A percentile compares a stretch with the other conserved stretches of the same genome.
Evolutionary conservation across 2,113 vertebrate species (phyloP).

Genomic region (Bubo scandiacus): DNA sequence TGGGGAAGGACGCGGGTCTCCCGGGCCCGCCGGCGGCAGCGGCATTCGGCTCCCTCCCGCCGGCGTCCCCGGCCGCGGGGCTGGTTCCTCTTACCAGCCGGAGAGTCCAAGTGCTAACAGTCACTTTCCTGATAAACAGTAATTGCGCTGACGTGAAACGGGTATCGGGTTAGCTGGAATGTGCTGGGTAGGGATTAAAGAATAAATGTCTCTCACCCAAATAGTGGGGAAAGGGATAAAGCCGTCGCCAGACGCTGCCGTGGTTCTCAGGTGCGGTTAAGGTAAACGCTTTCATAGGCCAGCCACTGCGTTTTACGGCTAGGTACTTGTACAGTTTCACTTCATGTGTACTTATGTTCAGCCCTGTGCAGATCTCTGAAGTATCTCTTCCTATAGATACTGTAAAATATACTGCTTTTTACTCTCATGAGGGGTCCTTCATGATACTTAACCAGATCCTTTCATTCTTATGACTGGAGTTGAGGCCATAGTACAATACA

Average conservation of each 20-base stretch:
- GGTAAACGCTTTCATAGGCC: background rate
- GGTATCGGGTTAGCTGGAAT: no score
- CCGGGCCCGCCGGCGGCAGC: background rate
- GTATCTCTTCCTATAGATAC: background rate
- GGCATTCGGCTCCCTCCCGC: no score
- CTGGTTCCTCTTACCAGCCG: accelerated
- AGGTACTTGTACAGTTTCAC: accelerated
- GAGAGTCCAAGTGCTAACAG: accelerated
- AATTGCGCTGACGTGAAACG: accelerated
- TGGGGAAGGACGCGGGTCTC: background rate
- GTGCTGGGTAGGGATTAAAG: background rate
- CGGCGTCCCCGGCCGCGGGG: no score
- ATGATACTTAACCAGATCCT: background rate
- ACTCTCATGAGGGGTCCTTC: accelerated
- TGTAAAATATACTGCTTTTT: background rate
- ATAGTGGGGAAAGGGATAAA: background rate
- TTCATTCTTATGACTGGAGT: background rate
- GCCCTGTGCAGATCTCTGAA: background rate
- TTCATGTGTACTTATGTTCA: background rate
- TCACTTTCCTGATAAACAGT: background rate
- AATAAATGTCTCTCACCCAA: background rate
- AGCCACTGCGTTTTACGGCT: accelerated
- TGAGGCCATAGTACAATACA: background rate
- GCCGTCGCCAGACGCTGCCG: background rate
- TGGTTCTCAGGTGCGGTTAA: background rate